A percentile compares a stretch with the other conserved stretches of the same genome.
Evolutionary conservation across 2,113 vertebrate genomes (phyloP).

Genomic region (Hystrix cristata): DNA sequence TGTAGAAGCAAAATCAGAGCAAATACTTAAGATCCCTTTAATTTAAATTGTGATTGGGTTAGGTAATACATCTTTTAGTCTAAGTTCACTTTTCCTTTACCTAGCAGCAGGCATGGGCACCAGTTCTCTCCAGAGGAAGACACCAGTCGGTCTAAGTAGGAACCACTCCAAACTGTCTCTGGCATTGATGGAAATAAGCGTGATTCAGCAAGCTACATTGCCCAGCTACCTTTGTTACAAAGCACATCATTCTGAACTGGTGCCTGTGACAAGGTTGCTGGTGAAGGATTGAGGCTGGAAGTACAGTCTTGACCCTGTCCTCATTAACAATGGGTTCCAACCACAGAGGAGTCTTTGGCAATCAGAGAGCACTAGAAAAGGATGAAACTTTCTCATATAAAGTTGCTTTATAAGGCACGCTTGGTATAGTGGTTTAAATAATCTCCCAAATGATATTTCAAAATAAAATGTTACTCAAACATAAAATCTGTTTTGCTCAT

Average conservation of each 20-base stretch:
- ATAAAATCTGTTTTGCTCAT: not conserved
- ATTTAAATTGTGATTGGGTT: not conserved
- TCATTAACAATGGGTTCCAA: not conserved
- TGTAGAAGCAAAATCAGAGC: not conserved
- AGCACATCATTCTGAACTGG: not conserved
- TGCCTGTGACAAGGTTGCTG: not conserved
- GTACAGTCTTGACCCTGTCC: not conserved
- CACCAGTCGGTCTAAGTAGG: not conserved
- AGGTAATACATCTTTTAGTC: not conserved
- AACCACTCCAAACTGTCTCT: not conserved
- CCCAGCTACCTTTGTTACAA: not conserved
- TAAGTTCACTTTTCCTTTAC: not conserved
- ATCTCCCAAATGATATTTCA: not conserved
- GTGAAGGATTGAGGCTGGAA: not conserved
- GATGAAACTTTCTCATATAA: not conserved
- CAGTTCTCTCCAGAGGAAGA: not conserved
- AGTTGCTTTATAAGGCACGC: not conserved
- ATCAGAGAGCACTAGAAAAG: not conserved
- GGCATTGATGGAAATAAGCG: not conserved
- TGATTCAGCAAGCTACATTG: not conserved
- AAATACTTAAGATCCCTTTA: not conserved
- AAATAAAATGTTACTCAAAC: not conserved
- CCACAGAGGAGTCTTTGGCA: not conserved
- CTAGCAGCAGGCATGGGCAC: not conserved
- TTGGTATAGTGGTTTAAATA: not conserved